Conservation (phyloP, 2,888 invertebrate genomes). For the Drosophila limbata region DNA sequence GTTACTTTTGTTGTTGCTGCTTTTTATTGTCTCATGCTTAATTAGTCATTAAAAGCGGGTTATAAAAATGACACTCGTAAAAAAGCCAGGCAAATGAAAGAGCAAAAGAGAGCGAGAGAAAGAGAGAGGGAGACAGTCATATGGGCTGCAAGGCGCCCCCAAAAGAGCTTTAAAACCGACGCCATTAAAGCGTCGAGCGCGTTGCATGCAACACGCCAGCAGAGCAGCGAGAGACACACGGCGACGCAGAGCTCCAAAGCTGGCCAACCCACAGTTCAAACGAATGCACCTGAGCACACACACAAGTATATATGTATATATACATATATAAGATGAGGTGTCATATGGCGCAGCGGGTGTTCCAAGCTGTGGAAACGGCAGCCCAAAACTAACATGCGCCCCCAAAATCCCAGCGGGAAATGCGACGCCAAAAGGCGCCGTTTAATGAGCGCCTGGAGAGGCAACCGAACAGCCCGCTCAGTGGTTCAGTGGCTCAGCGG, state of each 20-base stretch:
- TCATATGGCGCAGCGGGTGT: conserved; percentile 79
- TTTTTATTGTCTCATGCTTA: conserved; percentile 70
- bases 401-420: conserved; percentile 76
- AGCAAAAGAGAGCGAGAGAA: neutral
- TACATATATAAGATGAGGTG: conserved; percentile 53
- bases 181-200: conserved; percentile 71
- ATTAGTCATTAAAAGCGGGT: conserved; percentile 73
- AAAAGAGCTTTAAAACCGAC: conserved; percentile 74
- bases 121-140: neutral
- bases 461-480: conserved; percentile 20
- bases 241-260: conserved; percentile 39
- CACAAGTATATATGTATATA: conserved; percentile 17
- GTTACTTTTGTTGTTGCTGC: conserved; percentile 11
- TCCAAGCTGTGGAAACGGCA: conserved; percentile 46
- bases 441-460: conserved; percentile 77
- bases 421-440: conserved; percentile 68
- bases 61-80: conserved; percentile 77
- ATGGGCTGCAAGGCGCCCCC: conserved; percentile 29
- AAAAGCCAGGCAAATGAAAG: conserved; percentile 20
- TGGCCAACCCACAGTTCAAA: conserved; percentile 44
- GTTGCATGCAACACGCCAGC: conserved; percentile 75
- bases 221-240: conserved; percentile 19
- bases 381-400: conserved; percentile 54
- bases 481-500: conserved; percentile 10
- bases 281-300: conserved; percentile 71